Evolutionary conservation across 2,797 vertebrate species (phyloP).

Genomic region (Paedocypris micromegethes): DNA sequence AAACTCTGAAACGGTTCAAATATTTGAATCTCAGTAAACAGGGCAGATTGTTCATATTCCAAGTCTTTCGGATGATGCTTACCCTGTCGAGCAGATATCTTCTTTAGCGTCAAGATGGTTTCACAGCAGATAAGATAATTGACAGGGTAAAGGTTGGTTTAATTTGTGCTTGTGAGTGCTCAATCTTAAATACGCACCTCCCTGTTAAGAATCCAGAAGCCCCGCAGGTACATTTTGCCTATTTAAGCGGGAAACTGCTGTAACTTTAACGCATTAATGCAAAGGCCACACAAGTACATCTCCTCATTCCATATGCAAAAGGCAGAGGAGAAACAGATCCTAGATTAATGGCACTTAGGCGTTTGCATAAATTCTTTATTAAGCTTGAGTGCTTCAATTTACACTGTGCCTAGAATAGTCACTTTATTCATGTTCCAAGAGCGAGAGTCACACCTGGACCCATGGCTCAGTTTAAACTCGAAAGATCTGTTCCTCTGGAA

Average conservation of each 20-base stretch:
- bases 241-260: not conserved
- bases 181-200: too few species aligned
- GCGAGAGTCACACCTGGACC: constrained; percentile 30
- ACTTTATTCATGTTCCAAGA: constrained; percentile 32
- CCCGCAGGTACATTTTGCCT: too few species aligned
- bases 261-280: constrained; percentile 21
- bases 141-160: too few species aligned
- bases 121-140: too few species aligned
- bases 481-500: constrained; percentile 37
- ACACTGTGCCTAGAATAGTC: constrained; percentile 44
- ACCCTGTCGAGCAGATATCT: too few species aligned
- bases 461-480: constrained; percentile 27
- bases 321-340: constrained; percentile 34
- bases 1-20: too few species aligned
- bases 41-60: too few species aligned
- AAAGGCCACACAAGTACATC: constrained; percentile 52
- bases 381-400: constrained; percentile 50
- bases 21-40: too few species aligned
- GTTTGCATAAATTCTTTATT: constrained; percentile 52
- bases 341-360: constrained; percentile 50
- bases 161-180: too few species aligned
- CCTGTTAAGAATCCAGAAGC: too few species aligned
- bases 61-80: too few species aligned
- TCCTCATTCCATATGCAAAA: constrained; percentile 45
- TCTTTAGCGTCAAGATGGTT: too few species aligned